phyloP scores from a whole-genome alignment of 1,140 invertebrate genomes.

The Oscheius sp. region DNA sequence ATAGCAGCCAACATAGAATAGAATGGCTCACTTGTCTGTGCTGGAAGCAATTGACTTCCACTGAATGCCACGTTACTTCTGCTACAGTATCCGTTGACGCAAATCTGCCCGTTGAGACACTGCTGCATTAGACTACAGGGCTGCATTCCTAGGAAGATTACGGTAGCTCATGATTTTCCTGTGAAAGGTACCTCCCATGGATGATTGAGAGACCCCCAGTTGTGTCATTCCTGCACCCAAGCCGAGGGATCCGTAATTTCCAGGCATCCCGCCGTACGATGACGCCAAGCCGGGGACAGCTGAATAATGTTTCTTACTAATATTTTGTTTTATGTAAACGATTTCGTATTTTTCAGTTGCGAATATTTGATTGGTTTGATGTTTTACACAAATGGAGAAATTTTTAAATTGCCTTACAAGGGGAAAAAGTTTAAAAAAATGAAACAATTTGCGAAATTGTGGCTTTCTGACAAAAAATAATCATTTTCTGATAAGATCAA shows the following conservation, averaged over 20 bases:
- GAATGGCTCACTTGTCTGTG: slow-evolving; percentile 35
- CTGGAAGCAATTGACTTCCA: slow-evolving; percentile 42
- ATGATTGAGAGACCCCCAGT: not conserved
- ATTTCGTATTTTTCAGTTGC: too few species aligned
- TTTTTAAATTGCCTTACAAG: too few species aligned
- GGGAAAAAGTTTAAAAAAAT: too few species aligned
- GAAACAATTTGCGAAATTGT: too few species aligned
- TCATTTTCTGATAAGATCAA: too few species aligned
- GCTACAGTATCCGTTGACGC: slow-evolving; percentile 57
- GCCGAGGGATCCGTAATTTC: not conserved
- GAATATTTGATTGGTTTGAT: too few species aligned
- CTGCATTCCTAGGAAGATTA: slow-evolving; percentile 35
- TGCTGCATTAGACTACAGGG: slow-evolving; percentile 43
- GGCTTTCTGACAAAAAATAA: too few species aligned
- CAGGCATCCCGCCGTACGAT: not conserved
- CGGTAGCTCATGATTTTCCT: not conserved
- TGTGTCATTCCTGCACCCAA: not conserved
- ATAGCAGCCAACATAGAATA: slow-evolving; percentile 20
- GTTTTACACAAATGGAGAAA: too few species aligned
- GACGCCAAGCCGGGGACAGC: not conserved
- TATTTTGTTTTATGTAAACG: too few species aligned
- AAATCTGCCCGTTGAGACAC: slow-evolving; percentile 58
- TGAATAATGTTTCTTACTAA: too few species aligned
- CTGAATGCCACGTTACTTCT: slow-evolving; percentile 57
- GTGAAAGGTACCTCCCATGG: not conserved